Evolutionary conservation across 2,113 vertebrate genomes (phyloP).

Genomic region (Myotis brandtii): DNA sequence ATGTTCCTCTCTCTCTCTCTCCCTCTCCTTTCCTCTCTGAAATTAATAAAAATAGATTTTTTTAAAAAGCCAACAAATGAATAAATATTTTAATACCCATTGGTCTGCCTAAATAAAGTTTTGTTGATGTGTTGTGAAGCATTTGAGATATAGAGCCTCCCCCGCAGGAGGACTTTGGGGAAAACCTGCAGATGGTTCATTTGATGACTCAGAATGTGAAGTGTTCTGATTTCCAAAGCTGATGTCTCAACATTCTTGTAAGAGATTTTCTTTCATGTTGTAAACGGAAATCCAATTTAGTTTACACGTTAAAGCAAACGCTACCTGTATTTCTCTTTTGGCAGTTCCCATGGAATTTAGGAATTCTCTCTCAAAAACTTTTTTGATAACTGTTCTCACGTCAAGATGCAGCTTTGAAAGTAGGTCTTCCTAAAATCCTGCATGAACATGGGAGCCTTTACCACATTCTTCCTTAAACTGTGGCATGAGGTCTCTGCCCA

Average conservation of each 20-base stretch:
- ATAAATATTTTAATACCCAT: not conserved
- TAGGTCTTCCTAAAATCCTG: not conserved
- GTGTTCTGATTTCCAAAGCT: slow-evolving; percentile 32
- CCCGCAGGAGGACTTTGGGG: not conserved
- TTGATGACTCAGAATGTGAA: slow-evolving; percentile 36
- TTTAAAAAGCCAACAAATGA: not conserved
- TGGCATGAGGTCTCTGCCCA: not conserved
- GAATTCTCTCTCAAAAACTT: not conserved
- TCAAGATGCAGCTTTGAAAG: slow-evolving; percentile 4
- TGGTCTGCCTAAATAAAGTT: not conserved
- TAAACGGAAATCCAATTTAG: not conserved
- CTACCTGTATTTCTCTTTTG: slow-evolving; percentile 7
- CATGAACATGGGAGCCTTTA: not conserved
- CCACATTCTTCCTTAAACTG: not conserved
- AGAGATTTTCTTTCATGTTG: not conserved
- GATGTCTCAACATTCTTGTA: slow-evolving; percentile 46
- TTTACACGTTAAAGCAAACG: slow-evolving; percentile 14
- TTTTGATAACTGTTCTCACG: slow-evolving; percentile 10
- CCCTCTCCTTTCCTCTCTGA: too few species aligned
- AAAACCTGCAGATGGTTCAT: not conserved
- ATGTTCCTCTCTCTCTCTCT: too few species aligned
- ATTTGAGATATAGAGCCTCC: not conserved
- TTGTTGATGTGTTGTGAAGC: not conserved
- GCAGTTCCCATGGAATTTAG: slow-evolving; percentile 16
- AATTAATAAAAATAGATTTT: too few species aligned